A percentile compares a stretch with the other conserved stretches of the same genome.
phyloP scores from a whole-genome alignment of 2,888 invertebrate species.

The Phaonia tiefii region DNA sequence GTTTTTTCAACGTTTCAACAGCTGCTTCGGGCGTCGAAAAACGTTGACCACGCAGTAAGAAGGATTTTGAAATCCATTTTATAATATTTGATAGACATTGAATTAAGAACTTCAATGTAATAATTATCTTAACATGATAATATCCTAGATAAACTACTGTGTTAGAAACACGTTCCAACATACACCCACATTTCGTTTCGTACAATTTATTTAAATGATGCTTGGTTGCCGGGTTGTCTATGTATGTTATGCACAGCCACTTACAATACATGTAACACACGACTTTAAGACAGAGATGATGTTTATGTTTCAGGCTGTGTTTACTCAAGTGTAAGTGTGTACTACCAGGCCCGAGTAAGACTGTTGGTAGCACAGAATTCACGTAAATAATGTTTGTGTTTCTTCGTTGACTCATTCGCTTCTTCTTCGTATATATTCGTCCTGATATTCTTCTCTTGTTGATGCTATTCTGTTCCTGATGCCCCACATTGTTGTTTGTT shows the following conservation, averaged over 20 bases:
- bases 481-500: slow-evolving; percentile 19
- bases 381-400: slow-evolving; percentile 37
- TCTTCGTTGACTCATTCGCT: slow-evolving; percentile 13
- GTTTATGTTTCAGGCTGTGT: neutral
- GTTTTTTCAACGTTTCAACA: no score
- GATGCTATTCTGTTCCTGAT: neutral
- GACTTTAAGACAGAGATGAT: no score
- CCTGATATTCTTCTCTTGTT: neutral
- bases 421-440: neutral
- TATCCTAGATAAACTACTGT: no score
- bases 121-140: no score
- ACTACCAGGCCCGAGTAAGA: neutral
- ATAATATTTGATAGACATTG: no score
- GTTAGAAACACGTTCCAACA: slow-evolving; percentile 40
- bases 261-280: no score
- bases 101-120: no score
- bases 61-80: no score
- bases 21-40: no score
- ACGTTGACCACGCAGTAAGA: no score
- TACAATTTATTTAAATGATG: slow-evolving; percentile 37
- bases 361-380: neutral
- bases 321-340: slow-evolving; percentile 9
- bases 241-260: slow-evolving; percentile 20
- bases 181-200: slow-evolving; percentile 25
- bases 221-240: slow-evolving; percentile 20